phyloP scores from a whole-genome alignment of 2,888 invertebrate species.

The Norana najaformis region DNA sequence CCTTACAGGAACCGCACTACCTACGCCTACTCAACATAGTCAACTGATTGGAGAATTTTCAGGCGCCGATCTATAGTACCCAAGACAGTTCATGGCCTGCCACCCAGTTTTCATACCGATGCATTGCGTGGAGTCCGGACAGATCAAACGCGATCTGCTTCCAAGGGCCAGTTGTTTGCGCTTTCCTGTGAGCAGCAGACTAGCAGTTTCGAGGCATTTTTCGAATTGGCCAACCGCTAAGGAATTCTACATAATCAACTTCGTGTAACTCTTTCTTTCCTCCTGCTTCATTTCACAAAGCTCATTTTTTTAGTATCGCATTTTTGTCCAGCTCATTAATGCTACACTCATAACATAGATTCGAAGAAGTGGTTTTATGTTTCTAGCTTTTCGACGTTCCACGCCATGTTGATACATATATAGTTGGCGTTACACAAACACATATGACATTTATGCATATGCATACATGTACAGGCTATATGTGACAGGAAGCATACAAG shows the following conservation, averaged over 20 bases:
- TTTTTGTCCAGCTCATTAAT: too few relatives aligned
- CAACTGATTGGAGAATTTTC: too few relatives aligned
- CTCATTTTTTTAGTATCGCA: accelerated
- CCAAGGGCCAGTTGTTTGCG: background rate
- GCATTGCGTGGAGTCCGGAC: background rate
- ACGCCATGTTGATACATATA: too few relatives aligned
- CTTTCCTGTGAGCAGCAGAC: too few relatives aligned
- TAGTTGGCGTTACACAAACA: too few relatives aligned
- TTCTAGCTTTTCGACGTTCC: too few relatives aligned
- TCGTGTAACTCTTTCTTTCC: background rate
- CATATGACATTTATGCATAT: too few relatives aligned
- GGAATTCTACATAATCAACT: background rate
- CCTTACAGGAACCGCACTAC: too few relatives aligned
- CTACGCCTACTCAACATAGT: too few relatives aligned
- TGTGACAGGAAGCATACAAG: background rate
- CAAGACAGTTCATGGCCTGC: background rate
- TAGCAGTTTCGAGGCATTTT: background rate
- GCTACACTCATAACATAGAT: background rate
- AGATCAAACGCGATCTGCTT: background rate
- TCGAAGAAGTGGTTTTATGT: background rate
- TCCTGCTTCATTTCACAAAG: background rate
- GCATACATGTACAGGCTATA: too few relatives aligned
- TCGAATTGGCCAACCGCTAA: background rate
- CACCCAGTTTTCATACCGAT: background rate
- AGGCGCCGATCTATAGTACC: too few relatives aligned